Conservation (phyloP, 2,797 vertebrate genomes). For the Margarornis squamiger region DNA sequence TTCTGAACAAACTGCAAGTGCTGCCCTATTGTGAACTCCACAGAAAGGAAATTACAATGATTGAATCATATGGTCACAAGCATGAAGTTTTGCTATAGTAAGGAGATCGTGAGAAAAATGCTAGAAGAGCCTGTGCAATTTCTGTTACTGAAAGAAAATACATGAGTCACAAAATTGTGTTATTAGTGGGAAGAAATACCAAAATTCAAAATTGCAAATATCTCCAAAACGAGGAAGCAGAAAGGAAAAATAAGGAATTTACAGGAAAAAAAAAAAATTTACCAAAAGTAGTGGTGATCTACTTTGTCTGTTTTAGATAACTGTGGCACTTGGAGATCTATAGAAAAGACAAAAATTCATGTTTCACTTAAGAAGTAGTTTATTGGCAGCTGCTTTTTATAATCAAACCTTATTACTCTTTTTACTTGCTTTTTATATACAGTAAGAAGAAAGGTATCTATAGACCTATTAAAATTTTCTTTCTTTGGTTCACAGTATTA, state of each 20-base stretch:
- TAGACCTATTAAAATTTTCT: neutral
- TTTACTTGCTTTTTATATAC: neutral
- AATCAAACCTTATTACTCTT: neutral
- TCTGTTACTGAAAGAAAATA: neutral
- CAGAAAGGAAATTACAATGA: slow-evolving; percentile 17
- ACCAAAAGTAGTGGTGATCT: neutral
- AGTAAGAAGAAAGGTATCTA: neutral
- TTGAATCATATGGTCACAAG: neutral
- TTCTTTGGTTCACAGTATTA: neutral
- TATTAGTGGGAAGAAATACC: neutral
- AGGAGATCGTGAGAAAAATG: neutral
- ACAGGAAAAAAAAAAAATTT: neutral
- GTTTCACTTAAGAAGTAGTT: neutral
- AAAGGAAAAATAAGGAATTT: neutral
- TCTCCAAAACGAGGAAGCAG: neutral
- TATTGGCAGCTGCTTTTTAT: neutral
- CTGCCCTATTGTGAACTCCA: neutral
- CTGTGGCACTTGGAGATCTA: neutral
- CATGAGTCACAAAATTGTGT: neutral
- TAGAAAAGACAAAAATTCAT: neutral
- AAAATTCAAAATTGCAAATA: neutral
- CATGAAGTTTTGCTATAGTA: neutral
- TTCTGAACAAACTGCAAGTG: neutral
- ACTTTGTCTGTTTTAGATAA: neutral
- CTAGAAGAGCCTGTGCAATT: neutral